Percentiles rank a stretch among this genome's conserved stretches.
These are phyloP conservation scores for Arnoldichthys spilopterus DNA, from an alignment of 2,797 vertebrate genomes.

Conservation along the genomic window DNA sequence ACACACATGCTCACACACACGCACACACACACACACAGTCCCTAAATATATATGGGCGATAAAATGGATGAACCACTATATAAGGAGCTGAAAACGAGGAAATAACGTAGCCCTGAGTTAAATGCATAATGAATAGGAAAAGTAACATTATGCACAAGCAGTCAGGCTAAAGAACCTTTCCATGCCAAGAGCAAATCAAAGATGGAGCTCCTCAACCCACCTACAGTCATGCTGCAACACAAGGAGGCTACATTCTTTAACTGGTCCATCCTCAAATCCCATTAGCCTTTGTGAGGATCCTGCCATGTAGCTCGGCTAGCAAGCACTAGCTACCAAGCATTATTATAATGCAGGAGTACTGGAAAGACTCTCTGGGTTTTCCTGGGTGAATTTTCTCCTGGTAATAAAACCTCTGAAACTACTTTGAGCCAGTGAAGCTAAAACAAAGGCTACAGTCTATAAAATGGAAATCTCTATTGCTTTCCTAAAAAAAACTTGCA, in stretches of 20 bases:
- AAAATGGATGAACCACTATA: slow-evolving; percentile 2
- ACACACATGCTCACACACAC: slow-evolving; percentile 30
- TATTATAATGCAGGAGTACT: neutral
- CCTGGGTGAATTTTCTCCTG: neutral
- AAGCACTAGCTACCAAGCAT: neutral
- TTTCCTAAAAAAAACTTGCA: too few species aligned
- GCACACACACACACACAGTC: slow-evolving; percentile 30
- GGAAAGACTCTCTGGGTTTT: neutral
- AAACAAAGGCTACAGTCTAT: too few species aligned
- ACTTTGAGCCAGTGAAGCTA: neutral
- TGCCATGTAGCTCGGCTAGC: too few species aligned
- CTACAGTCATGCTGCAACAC: slow-evolving; percentile 30
- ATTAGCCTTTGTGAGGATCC: neutral
- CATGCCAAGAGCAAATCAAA: slow-evolving; percentile 19
- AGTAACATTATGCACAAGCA: slow-evolving; percentile 9
- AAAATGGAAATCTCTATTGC: too few species aligned
- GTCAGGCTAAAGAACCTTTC: slow-evolving; percentile 13
- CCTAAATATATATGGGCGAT: slow-evolving; percentile 16
- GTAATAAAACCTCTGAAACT: neutral
- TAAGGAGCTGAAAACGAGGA: neutral
- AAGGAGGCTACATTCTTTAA: neutral
- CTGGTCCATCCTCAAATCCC: slow-evolving; percentile 6
- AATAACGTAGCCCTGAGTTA: slow-evolving; percentile 8
- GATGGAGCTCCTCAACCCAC: slow-evolving; percentile 12
- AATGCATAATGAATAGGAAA: neutral